Base-by-base conservation (phyloP, 1,140 invertebrate genomes). In the Zaprionus kolodkinae region DNA sequence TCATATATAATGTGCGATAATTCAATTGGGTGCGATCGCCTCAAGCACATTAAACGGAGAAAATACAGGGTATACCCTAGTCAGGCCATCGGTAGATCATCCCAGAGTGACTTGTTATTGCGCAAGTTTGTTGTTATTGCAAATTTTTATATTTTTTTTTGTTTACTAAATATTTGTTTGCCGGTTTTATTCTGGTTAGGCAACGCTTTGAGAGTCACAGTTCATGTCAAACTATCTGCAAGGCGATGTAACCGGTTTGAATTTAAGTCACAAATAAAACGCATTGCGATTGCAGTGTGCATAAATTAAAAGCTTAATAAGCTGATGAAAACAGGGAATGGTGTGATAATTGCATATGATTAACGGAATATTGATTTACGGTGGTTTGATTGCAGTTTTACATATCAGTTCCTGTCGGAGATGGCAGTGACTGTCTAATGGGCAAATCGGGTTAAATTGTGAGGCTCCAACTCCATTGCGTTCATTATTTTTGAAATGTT, bases 151-250 rank as follows among this genome's bases (percentile, higher is more conserved):
- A 21, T 40, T 54, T 45, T 43, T 40, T 74, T 55, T 55, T 78
- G 72, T 69, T 64, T 75, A 69, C 66, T 60, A 33, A 45, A 25
- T 33, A 17, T 61, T 76, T 76, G 59, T 71, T 71, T 72, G 73
- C 77, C 77, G 73, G 73, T 68, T 59, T 45, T n/a, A 30, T 50
- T 67, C 35, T 68, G 25, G 48, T 67, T 54, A 33, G 17, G 15
- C 38, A 11, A 15, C 63, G 55, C 66, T 71, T 75, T 78, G 40
- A 59, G 6, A 61, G 55, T 2, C 40, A 17, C 67, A 52, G 66
- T 59, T 33, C 25, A 11, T 54, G 3, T 50, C 30, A 52, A 70
- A 71, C 67, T 65, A 30, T 73, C 2, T 43, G 17, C 17, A 17
- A 64, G 45, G 54, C 55, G 54, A 48, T 70, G 64, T 60, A 62